phyloP scores from a whole-genome alignment of 2,888 invertebrate genomes.

The Melinopterus prodromus region DNA sequence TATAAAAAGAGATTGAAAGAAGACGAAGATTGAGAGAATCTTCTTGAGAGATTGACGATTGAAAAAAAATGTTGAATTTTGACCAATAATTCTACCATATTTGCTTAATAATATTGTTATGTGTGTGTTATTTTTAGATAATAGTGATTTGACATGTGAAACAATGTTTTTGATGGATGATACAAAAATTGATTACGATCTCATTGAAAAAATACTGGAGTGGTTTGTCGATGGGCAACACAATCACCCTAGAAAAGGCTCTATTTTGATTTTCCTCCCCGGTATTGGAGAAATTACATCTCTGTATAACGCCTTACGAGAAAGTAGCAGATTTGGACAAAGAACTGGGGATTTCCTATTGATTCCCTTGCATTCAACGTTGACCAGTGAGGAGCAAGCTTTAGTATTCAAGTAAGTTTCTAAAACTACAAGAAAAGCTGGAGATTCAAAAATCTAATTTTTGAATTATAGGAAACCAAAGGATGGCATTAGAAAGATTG shows the following conservation, averaged over 20 bases:
- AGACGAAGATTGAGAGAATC: too few species aligned
- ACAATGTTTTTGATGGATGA: conserved; percentile 79
- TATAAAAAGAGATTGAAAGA: too few species aligned
- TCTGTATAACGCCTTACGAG: conserved; percentile 72
- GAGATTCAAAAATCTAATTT: conserved; percentile 76
- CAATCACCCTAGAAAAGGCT: conserved; percentile 72
- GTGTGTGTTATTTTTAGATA: neutral
- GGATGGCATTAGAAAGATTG: conserved; percentile 82
- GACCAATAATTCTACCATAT: too few species aligned
- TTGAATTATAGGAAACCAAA: conserved; percentile 66
- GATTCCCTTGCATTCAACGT: conserved; percentile 86
- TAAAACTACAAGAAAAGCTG: conserved; percentile 70
- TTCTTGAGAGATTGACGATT: too few species aligned
- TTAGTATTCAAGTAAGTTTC: conserved; percentile 68
- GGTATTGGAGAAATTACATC: conserved; percentile 82
- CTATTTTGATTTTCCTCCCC: conserved; percentile 82
- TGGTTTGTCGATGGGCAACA: conserved; percentile 78
- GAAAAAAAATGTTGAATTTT: too few species aligned
- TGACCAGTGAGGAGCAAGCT: conserved; percentile 85
- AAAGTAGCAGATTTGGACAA: conserved; percentile 71
- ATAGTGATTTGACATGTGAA: conserved; percentile 66
- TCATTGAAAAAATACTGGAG: conserved; percentile 74
- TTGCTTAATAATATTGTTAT: neutral
- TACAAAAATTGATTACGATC: conserved; percentile 79
- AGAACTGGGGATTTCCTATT: conserved; percentile 72